Evolutionary conservation across 2,888 invertebrate genomes (phyloP), one percentile per base, ranked within the genome.

Genomic region (Drosophila quasianomalipes): DNA sequence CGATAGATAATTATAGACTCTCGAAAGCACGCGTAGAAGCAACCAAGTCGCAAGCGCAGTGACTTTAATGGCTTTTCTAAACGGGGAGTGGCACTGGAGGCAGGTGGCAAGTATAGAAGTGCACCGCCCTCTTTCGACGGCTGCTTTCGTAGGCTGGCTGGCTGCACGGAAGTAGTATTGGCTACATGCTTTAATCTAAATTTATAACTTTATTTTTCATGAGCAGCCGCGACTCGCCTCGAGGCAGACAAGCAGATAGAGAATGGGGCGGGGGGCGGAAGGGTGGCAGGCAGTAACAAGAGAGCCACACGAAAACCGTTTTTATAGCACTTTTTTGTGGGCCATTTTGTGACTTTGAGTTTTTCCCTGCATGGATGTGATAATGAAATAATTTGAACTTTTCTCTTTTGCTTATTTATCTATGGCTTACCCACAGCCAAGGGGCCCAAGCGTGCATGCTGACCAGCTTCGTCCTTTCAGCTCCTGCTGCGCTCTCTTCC

Each of bases 351-450:
- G 68, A 60, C 70, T 72, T 71, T 73, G 59, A 69, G 62, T 57
- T 69, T 67, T 47, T 67, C 55, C 58, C 83, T 90, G 86, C 76
- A 78, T 73, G 83, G 64, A 79, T 78, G 91, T 91, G 90, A 91
- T 90, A 90, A 91, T 91, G 89, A 90, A 90, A 90, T 91, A 89
- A 91, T 90, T 89, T 85, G 67, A 89, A 79, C 83, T 84, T 89
- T 85, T 86, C 61, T 64, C 57, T 64, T 47, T 55, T 70, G 72
- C 71, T 76, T 70, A 68, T 85, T 76, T 71, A 70, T 55, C 78
- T 76, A 70, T 33, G 68, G 80, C 70, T 80, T 71, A 63, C 53
- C 84, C 60, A 33, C 28, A 54, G 68, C 58, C 61, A 65, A 51
- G 31, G 54, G 22, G 55, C 39, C 19, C 62, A 35, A 0, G 35